A percentile compares a stretch with the other conserved stretches of the same genome.
These are phyloP conservation scores for Periophthalmus magnuspinnatus DNA, from an alignment of 2,797 vertebrate species.

Conservation along the genomic window DNA sequence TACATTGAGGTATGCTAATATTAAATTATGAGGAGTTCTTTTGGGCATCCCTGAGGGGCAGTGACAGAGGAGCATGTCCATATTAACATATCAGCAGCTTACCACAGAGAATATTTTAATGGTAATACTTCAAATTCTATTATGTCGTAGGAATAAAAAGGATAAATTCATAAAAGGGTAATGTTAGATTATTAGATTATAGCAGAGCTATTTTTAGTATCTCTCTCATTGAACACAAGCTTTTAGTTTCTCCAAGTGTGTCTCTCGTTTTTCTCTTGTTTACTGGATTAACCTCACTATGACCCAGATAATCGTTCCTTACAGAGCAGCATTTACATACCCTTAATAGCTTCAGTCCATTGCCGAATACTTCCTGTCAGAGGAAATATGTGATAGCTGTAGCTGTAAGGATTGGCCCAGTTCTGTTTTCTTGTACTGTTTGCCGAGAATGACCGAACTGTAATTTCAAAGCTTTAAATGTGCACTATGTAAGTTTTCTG, in stretches of 20 bases:
- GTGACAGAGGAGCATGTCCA: slow-evolving; percentile 21
- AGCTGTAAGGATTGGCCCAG: background rate
- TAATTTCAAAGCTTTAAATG: background rate
- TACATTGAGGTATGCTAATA: slow-evolving; percentile 9
- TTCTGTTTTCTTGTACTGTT: background rate
- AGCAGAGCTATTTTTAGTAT: background rate
- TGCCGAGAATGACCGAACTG: background rate
- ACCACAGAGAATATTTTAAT: background rate
- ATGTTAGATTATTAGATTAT: background rate
- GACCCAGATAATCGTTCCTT: slow-evolving; percentile 63
- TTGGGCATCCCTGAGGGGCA: slow-evolving; percentile 5
- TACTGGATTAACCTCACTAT: slow-evolving; percentile 57
- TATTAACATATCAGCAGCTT: background rate
- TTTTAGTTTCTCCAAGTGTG: slow-evolving; percentile 2
- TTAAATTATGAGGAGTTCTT: slow-evolving; percentile 11
- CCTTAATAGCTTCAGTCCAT: slow-evolving; percentile 43
- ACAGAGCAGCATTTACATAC: slow-evolving; percentile 56
- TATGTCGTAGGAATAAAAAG: background rate
- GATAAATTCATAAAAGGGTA: background rate
- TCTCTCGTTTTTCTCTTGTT: slow-evolving; percentile 15
- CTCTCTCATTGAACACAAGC: background rate
- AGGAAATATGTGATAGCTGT: background rate
- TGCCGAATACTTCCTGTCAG: slow-evolving; percentile 49
- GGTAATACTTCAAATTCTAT: background rate
- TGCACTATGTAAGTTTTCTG: background rate